A percentile compares a stretch with the other conserved stretches of the same genome.
Conservation (phyloP, 1,140 invertebrate species). For the Pseudachorutes palmiensis region DNA sequence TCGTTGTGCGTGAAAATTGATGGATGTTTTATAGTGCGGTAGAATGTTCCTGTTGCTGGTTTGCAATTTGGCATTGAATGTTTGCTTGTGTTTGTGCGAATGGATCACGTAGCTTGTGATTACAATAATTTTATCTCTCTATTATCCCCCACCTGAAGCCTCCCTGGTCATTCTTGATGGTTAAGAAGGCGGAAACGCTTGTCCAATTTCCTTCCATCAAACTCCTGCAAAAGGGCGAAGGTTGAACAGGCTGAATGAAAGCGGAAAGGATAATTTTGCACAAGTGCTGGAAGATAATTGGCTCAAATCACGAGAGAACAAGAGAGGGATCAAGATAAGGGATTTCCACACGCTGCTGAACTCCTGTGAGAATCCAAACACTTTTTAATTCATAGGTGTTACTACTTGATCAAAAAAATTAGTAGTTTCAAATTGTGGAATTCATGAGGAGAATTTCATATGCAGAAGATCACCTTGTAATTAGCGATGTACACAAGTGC, state of each 20-base stretch:
- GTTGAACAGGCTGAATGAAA: neutral
- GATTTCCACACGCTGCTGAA: neutral
- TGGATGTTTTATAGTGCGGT: too few species aligned
- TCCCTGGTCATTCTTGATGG: neutral
- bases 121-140: neutral
- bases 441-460: neutral
- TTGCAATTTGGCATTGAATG: too few species aligned
- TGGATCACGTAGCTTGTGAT: neutral
- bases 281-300: neutral
- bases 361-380: neutral
- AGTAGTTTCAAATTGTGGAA: neutral
- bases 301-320: neutral
- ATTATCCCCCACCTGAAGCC: neutral
- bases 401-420: constrained; percentile 4
- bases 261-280: neutral
- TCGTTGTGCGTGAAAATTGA: too few species aligned
- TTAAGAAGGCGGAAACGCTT: neutral
- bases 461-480: neutral
- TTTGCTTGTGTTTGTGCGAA: neutral
- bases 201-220: neutral
- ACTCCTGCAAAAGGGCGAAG: neutral
- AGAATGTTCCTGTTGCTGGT: too few species aligned
- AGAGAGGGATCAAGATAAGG: neutral
- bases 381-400: constrained; percentile 8
- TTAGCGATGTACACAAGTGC: too few species aligned